Conservation (phyloP, 2,888 invertebrate species). For the Cataglyphis rosenhaueri region DNA sequence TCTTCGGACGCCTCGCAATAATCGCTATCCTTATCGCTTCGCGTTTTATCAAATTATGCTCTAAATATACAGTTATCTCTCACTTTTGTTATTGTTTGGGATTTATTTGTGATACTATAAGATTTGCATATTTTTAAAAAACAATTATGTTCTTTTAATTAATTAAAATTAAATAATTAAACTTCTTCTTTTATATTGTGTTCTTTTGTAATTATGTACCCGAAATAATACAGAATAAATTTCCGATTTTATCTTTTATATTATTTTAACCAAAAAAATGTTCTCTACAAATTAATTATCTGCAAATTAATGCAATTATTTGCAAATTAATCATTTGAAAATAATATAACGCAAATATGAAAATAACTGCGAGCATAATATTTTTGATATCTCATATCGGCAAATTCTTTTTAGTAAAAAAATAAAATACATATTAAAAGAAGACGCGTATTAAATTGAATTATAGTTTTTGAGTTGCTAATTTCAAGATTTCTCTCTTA, state of each 20-base stretch:
- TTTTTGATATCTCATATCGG: background rate
- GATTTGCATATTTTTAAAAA: background rate
- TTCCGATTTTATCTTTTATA: background rate
- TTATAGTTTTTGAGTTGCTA: background rate
- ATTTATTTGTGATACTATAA: background rate
- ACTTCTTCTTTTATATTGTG: no score
- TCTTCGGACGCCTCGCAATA: slow-evolving; percentile 15
- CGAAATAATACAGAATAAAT: background rate
- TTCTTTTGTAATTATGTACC: background rate
- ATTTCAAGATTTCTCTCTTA: background rate
- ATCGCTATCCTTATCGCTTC: background rate
- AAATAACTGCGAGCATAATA: background rate
- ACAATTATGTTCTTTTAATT: background rate
- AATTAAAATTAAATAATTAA: background rate
- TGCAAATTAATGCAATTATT: background rate
- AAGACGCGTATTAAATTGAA: background rate
- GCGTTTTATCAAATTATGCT: background rate
- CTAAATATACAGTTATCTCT: background rate
- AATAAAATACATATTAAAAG: background rate
- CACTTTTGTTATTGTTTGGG: background rate
- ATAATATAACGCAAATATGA: background rate
- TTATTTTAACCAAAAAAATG: background rate
- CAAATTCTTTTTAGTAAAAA: background rate
- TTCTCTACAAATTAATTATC: background rate
- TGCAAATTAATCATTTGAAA: background rate